Percentiles rank a stretch among this genome's conserved stretches.
Conservation (phyloP, 2,113 vertebrate genomes). For the Chloropsis cyanopogon region DNA sequence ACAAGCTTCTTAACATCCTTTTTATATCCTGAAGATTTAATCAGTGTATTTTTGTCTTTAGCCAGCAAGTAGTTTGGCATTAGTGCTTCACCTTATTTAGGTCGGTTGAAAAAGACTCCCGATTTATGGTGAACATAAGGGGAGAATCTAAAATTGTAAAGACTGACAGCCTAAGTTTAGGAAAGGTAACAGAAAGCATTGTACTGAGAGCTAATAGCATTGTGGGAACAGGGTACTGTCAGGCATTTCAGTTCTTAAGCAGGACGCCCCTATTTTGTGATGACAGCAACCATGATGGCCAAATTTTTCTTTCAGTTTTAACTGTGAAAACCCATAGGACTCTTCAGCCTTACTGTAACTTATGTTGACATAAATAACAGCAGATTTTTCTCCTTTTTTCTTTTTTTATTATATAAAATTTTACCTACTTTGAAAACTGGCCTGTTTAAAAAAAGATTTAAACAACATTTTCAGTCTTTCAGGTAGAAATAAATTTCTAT, state of each 20-base stretch:
- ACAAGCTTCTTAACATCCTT: constrained; percentile 36
- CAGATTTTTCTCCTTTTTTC: neutral
- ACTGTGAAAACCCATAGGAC: neutral
- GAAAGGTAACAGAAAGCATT: neutral
- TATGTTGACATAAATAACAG: neutral
- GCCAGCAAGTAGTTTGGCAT: neutral
- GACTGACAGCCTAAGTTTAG: constrained; percentile 13
- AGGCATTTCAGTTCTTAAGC: neutral
- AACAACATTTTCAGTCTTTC: neutral
- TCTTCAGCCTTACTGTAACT: neutral
- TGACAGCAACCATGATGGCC: neutral
- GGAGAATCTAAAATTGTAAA: neutral
- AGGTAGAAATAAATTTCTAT: neutral
- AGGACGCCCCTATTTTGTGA: neutral
- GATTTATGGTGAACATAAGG: neutral
- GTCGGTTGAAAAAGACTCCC: neutral
- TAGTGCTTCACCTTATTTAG: neutral
- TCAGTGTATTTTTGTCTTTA: neutral
- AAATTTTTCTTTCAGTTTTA: neutral
- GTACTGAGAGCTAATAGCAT: neutral
- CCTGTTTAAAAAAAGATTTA: neutral
- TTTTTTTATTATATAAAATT: neutral
- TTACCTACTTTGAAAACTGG: neutral
- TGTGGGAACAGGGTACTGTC: neutral
- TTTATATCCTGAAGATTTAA: constrained; percentile 24